A percentile compares a stretch with the other conserved stretches of the same genome.
Evolutionary conservation across 2,888 invertebrate genomes (phyloP).

Genomic region (Masnerella sp.): DNA sequence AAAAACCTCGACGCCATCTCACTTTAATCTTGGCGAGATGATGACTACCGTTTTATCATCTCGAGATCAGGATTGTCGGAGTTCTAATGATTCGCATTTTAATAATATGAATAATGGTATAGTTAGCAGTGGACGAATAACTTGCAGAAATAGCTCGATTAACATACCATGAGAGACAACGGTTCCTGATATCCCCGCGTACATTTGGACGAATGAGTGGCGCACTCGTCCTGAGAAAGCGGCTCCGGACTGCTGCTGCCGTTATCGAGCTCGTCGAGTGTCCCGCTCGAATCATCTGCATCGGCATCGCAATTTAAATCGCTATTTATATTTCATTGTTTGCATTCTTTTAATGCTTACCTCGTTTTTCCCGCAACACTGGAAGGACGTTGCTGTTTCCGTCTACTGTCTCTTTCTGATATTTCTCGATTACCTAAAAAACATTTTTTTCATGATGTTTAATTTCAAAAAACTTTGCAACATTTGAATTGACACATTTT

Average conservation of each 20-base stretch:
- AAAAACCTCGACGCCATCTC: too few relatives aligned
- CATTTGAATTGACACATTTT: too few relatives aligned
- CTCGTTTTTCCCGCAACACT: slow-evolving; percentile 62
- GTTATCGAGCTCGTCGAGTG: slow-evolving; percentile 69
- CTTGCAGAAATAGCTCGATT: slow-evolving; percentile 29
- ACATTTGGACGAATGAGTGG: slow-evolving; percentile 65
- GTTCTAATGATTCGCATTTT: not conserved
- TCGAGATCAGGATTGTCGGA: too few relatives aligned
- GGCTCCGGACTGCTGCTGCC: slow-evolving; percentile 71
- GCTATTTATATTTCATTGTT: slow-evolving; percentile 40
- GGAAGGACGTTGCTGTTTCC: slow-evolving; percentile 81
- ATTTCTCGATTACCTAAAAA: slow-evolving; percentile 83
- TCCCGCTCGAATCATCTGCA: slow-evolving; percentile 43
- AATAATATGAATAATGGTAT: not conserved
- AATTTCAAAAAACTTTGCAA: too few relatives aligned
- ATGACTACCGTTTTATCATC: too few relatives aligned
- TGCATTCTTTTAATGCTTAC: slow-evolving; percentile 59
- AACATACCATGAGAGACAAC: slow-evolving; percentile 73
- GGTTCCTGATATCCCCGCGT: slow-evolving; percentile 67
- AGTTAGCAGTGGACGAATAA: not conserved
- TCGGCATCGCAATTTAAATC: slow-evolving; percentile 28
- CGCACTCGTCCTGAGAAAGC: slow-evolving; percentile 72
- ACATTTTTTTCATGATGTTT: too few relatives aligned
- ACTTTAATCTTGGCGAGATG: too few relatives aligned
- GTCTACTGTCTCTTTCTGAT: slow-evolving; percentile 81